Base-by-base conservation (phyloP, 2,797 vertebrate species). In the Lagocephalus sceleratus region DNA sequence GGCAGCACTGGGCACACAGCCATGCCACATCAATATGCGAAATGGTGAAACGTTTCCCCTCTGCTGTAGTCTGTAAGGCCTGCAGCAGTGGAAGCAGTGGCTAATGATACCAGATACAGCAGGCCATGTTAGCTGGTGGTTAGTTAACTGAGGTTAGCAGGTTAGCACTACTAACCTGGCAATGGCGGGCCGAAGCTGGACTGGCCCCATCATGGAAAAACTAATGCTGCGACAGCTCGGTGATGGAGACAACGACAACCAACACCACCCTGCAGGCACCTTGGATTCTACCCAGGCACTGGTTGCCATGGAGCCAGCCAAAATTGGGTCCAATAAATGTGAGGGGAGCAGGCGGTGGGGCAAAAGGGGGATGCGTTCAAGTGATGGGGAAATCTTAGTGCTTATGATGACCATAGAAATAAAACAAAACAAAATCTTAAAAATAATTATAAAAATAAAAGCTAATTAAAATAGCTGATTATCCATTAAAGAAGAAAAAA, bases 301-400 rank as follows among this genome's bases (percentile, higher is more conserved):
- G 75, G 90, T 91, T 90, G 84, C 89, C 87, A 91, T 92, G 89
- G 87, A 78, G 78, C 84, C 88, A 89, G 87, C 83, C 85, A 75
- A 89, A 90, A 88, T 87, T 76, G 79, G 82, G 85, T 82, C 87
- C 89, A 89, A 90, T 86, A 82, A 85, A 84, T 60, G 72, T 70
- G 73, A 81, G 72, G 69, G 71, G 71, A 83, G 79, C 78, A 78
- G 76, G 86, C 72, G 69, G 83, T 51, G 66, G 71, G 73, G 65
- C 59, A 38, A 71, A 70, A 81, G 74, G 72, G 72, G 74, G 68
- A 66, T 57, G 56, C 68, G 54, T 59, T 62, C 19, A 20, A 43
- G 61, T 65, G 43, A 35, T 66, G 71, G 57, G 55, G 69, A 54
- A 56, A 60, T 17, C 23, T 43, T 57, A 66, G 43, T 65, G 70